phyloP scores from a whole-genome alignment of 2,888 invertebrate species.

The Chouioia cunea region DNA sequence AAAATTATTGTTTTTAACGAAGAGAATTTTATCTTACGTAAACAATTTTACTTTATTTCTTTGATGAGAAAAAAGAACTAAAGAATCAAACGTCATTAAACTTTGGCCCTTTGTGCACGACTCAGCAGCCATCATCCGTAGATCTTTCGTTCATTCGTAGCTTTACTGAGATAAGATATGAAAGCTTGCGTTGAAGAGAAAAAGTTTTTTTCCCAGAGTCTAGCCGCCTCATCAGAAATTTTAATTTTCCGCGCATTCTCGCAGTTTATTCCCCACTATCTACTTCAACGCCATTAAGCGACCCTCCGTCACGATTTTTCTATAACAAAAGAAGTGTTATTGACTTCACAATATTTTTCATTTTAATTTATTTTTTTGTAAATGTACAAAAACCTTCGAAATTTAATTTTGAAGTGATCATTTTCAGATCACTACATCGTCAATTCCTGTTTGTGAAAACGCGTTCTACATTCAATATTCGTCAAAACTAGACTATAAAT shows the following conservation, averaged over 20 bases:
- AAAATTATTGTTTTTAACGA: too few relatives aligned
- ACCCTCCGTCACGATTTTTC: constrained; percentile 10
- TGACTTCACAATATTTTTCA: neutral
- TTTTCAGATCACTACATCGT: constrained; percentile 4
- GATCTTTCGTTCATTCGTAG: constrained; percentile 22
- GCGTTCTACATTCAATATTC: neutral
- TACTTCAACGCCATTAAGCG: constrained; percentile 17
- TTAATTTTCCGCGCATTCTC: constrained; percentile 30
- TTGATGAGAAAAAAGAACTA: too few relatives aligned
- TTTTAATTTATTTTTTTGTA: too few relatives aligned
- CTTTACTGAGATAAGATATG: constrained; percentile 20
- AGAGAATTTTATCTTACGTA: too few relatives aligned
- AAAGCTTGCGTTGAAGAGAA: constrained; percentile 7
- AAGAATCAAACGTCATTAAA: neutral
- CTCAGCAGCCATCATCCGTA: too few relatives aligned
- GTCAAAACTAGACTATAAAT: neutral
- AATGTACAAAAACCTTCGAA: neutral
- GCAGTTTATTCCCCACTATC: constrained; percentile 12
- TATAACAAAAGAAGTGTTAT: neutral
- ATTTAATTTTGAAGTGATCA: neutral
- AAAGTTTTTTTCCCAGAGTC: constrained; percentile 4
- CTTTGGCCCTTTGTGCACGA: neutral
- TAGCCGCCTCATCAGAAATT: constrained; percentile 27
- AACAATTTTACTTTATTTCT: too few relatives aligned
- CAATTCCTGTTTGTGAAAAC: constrained; percentile 19